phyloP scores from a whole-genome alignment of 2,888 invertebrate genomes.

The Drosophila nr. perissopoda region DNA sequence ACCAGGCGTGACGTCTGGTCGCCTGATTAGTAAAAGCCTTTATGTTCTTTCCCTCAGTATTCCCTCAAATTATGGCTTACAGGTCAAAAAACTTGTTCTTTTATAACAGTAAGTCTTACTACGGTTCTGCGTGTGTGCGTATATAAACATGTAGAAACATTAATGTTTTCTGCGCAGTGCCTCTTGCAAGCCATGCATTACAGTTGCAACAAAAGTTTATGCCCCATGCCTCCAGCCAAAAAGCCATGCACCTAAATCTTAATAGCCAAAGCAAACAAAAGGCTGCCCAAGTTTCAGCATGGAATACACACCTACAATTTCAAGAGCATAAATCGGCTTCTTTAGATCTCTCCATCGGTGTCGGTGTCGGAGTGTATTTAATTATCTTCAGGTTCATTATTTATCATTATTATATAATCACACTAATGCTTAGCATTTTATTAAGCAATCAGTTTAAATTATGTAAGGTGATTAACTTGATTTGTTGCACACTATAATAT shows the following conservation, averaged over 20 bases:
- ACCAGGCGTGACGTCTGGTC: conserved; percentile 11
- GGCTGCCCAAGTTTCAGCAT: neutral
- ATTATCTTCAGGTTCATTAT: neutral
- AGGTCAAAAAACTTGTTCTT: conserved; percentile 9
- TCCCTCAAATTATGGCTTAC: conserved; percentile 12
- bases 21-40: neutral
- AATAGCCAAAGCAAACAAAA: neutral
- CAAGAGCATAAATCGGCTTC: neutral
- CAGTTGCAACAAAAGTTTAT: conserved; percentile 9
- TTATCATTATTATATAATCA: neutral
- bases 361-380: neutral
- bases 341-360: neutral
- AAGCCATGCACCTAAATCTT: conserved; percentile 5
- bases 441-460: neutral
- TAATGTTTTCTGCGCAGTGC: neutral
- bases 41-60: neutral
- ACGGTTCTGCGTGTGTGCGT: conserved; percentile 5
- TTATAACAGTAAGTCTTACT: conserved; percentile 1
- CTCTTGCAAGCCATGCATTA: conserved; percentile 5
- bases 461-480: neutral
- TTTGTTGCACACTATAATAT: neutral
- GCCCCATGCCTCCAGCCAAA: conserved; percentile 6
- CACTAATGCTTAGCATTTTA: neutral
- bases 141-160: conserved; percentile 7
- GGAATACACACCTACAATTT: neutral